Evolutionary conservation across 2,888 invertebrate genomes (phyloP).

Genomic region (Lithophane leautieri): DNA sequence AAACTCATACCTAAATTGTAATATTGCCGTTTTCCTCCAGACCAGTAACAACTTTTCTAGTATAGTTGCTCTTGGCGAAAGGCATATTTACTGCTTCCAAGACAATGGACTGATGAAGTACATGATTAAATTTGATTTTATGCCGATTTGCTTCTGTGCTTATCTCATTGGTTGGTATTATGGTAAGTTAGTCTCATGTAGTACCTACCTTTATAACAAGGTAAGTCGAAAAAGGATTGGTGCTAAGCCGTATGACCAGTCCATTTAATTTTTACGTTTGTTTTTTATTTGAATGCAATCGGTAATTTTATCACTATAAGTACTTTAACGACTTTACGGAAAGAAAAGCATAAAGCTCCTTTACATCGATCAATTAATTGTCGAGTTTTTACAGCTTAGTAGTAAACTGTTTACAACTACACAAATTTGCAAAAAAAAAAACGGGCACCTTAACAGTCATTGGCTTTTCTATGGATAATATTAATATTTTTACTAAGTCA

Average conservation of each 20-base stretch:
- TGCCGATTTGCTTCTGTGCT: slow-evolving; percentile 93
- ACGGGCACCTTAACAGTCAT: too few relatives aligned
- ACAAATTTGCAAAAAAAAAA: too few relatives aligned
- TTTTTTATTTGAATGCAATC: not conserved
- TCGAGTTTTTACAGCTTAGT: too few relatives aligned
- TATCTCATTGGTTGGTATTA: slow-evolving; percentile 93
- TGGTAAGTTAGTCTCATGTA: slow-evolving; percentile 84
- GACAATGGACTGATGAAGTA: slow-evolving; percentile 95
- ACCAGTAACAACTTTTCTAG: slow-evolving; percentile 91
- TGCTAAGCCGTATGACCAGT: not conserved
- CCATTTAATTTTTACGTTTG: not conserved
- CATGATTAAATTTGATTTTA: slow-evolving; percentile 96
- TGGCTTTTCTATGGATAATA: too few relatives aligned
- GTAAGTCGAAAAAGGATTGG: not conserved
- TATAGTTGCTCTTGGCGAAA: slow-evolving; percentile 95
- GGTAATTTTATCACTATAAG: not conserved
- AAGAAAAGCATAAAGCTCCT: not conserved
- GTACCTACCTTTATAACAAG: not conserved
- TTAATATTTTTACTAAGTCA: too few relatives aligned
- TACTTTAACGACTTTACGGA: not conserved
- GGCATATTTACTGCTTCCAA: slow-evolving; percentile 94
- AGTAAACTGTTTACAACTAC: too few relatives aligned
- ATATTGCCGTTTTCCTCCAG: slow-evolving; percentile 76
- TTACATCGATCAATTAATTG: not conserved
- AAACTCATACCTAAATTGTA: not conserved